These are phyloP conservation scores for Scarus forsteni DNA, from an alignment of 2,797 vertebrate genomes.

Conservation along the genomic window DNA sequence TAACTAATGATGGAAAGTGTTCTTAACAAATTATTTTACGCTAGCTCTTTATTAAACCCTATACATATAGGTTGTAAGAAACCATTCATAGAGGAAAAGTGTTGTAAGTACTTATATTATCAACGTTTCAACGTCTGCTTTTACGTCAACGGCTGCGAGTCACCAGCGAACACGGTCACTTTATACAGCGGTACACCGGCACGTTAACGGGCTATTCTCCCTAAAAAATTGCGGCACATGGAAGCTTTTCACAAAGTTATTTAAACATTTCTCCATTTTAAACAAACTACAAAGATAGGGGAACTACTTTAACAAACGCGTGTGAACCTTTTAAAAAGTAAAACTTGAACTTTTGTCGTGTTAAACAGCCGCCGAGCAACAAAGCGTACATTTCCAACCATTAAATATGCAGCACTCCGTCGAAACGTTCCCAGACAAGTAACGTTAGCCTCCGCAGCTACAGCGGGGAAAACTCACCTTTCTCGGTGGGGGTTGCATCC, in stretches of 20 bases:
- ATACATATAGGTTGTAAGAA: too few relatives aligned
- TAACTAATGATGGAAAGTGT: too few relatives aligned
- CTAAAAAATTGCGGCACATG: constrained; percentile 49
- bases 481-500: constrained; percentile 96
- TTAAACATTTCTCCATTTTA: neutral
- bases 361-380: constrained; percentile 48
- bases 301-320: neutral
- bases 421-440: constrained; percentile 50
- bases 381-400: constrained; percentile 65
- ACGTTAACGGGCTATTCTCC: constrained; percentile 39
- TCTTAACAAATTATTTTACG: too few relatives aligned
- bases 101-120: too few relatives aligned
- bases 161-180: constrained; percentile 30
- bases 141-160: too few relatives aligned
- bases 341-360: neutral
- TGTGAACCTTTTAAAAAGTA: neutral
- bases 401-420: constrained; percentile 72
- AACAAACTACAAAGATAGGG: neutral
- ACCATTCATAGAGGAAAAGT: too few relatives aligned
- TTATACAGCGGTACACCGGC: neutral
- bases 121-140: too few relatives aligned
- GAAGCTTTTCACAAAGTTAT: constrained; percentile 31
- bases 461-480: constrained; percentile 87
- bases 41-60: too few relatives aligned
- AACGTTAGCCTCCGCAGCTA: constrained; percentile 69